phyloP scores from a whole-genome alignment of 2,797 vertebrate genomes.

The Sternotherus odoratus region DNA sequence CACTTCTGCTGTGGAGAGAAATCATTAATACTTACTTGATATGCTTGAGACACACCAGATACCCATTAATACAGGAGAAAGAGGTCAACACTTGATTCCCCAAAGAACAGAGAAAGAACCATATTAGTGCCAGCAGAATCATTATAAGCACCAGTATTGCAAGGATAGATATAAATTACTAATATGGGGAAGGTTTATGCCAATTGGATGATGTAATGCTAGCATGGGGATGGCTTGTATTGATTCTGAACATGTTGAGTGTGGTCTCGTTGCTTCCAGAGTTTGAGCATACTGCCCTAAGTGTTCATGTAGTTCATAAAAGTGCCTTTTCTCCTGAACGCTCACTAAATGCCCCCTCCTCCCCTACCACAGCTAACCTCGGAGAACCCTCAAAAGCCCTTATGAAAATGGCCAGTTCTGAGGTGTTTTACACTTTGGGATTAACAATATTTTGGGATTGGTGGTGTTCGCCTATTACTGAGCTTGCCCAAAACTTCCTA shows the following conservation, averaged over 20 bases:
- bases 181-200: background rate
- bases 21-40: constrained; percentile 43
- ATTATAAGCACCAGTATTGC: background rate
- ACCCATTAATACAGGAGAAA: background rate
- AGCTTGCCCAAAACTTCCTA: background rate
- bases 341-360: background rate
- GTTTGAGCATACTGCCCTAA: background rate
- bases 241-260: background rate
- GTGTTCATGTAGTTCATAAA: background rate
- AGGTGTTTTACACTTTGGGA: background rate
- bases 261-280: background rate
- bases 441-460: background rate
- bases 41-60: background rate
- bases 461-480: background rate
- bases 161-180: constrained; percentile 2
- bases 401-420: background rate
- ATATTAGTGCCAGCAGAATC: background rate
- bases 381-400: background rate
- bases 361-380: background rate
- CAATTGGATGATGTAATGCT: background rate
- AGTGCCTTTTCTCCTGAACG: background rate
- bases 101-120: background rate
- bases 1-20: background rate
- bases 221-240: background rate
- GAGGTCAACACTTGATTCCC: fast-evolving